These are phyloP conservation scores for Carcina quercana DNA, from an alignment of 2,888 invertebrate genomes.

Conservation along the genomic window DNA sequence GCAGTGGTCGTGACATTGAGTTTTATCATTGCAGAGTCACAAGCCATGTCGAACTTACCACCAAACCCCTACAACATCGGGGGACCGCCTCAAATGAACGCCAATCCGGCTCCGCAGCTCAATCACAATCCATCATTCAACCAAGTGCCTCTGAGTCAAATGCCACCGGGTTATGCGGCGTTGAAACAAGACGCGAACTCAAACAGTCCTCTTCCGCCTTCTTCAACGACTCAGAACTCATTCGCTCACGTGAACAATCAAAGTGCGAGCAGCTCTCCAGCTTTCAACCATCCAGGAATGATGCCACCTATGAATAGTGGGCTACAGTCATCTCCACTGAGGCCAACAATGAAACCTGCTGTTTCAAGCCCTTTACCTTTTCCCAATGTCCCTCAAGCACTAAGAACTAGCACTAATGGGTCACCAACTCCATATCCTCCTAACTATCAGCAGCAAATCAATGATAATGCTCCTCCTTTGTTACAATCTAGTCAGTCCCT, in stretches of 20 bases:
- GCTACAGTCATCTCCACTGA: slow-evolving; percentile 43
- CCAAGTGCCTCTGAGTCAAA: slow-evolving; percentile 44
- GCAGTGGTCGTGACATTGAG: slow-evolving; percentile 4
- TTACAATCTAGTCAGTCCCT: slow-evolving; percentile 60
- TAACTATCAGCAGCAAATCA: slow-evolving; percentile 48
- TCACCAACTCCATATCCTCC: slow-evolving; percentile 38
- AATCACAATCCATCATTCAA: slow-evolving; percentile 40
- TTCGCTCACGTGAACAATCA: slow-evolving; percentile 47
- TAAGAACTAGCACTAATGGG: slow-evolving; percentile 30
- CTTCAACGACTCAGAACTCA: slow-evolving; percentile 30
- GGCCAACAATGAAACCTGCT: slow-evolving; percentile 21
- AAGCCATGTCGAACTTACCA: slow-evolving; percentile 64
- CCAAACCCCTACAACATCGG: slow-evolving; percentile 53
- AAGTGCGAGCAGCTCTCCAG: slow-evolving; percentile 59
- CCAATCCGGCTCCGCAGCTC: slow-evolving; percentile 34
- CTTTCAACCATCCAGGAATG: slow-evolving; percentile 55
- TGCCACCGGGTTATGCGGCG: slow-evolving; percentile 42
- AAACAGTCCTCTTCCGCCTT: slow-evolving; percentile 42
- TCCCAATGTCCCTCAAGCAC: slow-evolving; percentile 30
- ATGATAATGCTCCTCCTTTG: slow-evolving; percentile 61
- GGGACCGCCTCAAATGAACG: slow-evolving; percentile 39
- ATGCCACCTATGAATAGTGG: slow-evolving; percentile 32
- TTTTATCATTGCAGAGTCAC: slow-evolving; percentile 50
- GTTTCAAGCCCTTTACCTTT: slow-evolving; percentile 23
- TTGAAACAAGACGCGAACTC: slow-evolving; percentile 57